phyloP scores from a whole-genome alignment of 1,140 invertebrate genomes.

The Cotesia glomerata region DNA sequence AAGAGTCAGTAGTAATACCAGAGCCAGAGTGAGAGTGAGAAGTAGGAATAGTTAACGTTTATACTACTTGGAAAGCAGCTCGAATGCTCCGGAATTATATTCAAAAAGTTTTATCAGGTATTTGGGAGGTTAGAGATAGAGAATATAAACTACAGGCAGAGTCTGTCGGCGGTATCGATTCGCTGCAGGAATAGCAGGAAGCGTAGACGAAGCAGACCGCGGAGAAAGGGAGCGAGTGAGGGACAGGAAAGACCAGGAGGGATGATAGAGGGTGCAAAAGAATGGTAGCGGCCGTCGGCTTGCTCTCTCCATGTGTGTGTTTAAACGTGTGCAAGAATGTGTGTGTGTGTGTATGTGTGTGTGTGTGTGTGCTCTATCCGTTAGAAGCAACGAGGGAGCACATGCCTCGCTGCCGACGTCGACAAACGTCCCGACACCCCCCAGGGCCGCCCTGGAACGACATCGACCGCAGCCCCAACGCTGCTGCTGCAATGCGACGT shows the following conservation, averaged over 20 bases:
- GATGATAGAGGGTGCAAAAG: constrained; percentile 16
- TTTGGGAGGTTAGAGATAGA: constrained; percentile 42
- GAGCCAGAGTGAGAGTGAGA: not conserved
- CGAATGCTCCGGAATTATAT: too few relatives aligned
- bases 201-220: constrained; percentile 29
- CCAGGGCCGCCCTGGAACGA: constrained; percentile 43
- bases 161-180: constrained; percentile 54
- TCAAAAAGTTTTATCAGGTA: constrained; percentile 34
- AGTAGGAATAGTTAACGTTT: too few relatives aligned
- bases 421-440: constrained; percentile 27
- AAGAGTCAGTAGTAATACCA: not conserved
- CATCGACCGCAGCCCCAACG: constrained; percentile 63
- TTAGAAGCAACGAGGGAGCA: constrained; percentile 34
- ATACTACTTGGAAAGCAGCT: too few relatives aligned
- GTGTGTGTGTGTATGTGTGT: not conserved
- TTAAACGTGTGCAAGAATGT: not conserved
- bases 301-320: too few relatives aligned
- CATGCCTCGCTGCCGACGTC: constrained; percentile 31
- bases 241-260: constrained; percentile 9
- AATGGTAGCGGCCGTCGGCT: constrained; percentile 3
- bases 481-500: constrained; percentile 65
- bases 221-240: not conserved
- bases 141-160: not conserved
- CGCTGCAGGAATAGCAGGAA: constrained; percentile 45
- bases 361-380: not conserved